Base-by-base conservation (phyloP, 2,797 vertebrate species). In the Sorex maritimensis region DNA sequence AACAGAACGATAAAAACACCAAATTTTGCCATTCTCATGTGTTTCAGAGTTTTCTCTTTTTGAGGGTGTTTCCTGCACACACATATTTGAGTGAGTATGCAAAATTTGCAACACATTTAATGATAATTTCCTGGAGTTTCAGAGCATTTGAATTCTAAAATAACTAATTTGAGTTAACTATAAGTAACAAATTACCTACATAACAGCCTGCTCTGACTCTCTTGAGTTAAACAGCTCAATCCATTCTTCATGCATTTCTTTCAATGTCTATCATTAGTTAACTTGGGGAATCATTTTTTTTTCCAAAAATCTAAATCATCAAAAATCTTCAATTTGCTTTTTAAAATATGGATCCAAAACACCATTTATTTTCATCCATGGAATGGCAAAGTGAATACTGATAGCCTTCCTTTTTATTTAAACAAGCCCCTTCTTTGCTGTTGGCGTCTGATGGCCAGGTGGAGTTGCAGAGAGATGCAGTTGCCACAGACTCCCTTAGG, bases 121-220 rank as follows among this genome's bases (percentile, higher is more conserved):
- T 84, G 65, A 90, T 44, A 65, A 49, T 81, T 79, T 9, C 84
- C 69, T 84, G 88, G 69, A 71, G 23, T 84, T 79, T 84, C 34
- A 68, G 75, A 77, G 68, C 61, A 84, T 9, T 21, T 55, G 26
- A 80, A 83, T 87, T 79, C 67, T 38, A 34, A 89, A 81, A 71
- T 61, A 92, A 75, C 34, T 94, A 30, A 24, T 55, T 79, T 61
- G 28, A 81, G 9, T 94, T 94, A 65, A 11, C 77, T 86, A 86
- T 23, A 17, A 11, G 11, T 75, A 81, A 81, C 67, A 72, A 65
- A 14, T 63, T 73, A 30, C 79, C 72, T 30, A 30, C 65, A 30
- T 73, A 93, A 79, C 34, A 81, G 6, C 72, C 34, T 26, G 21
- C 26, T 58, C 83, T 78, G 65, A 74, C 19, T 91, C 63, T 92